Conservation (phyloP, 1,140 invertebrate genomes). For the Diprion similis region DNA sequence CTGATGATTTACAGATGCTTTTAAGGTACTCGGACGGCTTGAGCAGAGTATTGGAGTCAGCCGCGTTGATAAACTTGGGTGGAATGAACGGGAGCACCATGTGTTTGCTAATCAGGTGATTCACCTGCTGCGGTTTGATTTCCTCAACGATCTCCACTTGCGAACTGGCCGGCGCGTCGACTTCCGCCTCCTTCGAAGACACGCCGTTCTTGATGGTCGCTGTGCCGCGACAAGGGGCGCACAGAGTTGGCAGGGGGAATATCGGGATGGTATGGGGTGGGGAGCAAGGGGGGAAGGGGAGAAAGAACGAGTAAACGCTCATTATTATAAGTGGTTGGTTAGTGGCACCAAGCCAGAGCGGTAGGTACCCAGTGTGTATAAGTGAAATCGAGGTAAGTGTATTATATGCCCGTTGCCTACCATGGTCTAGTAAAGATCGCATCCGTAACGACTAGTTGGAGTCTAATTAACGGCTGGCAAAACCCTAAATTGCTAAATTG, state of each 20-base stretch:
- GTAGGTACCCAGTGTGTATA: slow-evolving; percentile 29
- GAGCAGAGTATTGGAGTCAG: slow-evolving; percentile 80
- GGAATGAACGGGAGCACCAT: slow-evolving; percentile 86
- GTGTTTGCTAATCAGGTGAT: slow-evolving; percentile 79
- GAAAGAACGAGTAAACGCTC: slow-evolving; percentile 21
- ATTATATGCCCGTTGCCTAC: slow-evolving; percentile 59
- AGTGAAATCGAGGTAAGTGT: slow-evolving; percentile 64
- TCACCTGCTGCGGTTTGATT: slow-evolving; percentile 50
- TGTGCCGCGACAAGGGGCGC: slow-evolving; percentile 51
- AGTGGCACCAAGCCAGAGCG: slow-evolving; percentile 5
- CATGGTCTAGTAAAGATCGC: slow-evolving; percentile 59
- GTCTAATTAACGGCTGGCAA: not conserved
- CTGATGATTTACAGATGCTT: slow-evolving; percentile 71
- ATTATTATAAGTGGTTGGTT: slow-evolving; percentile 36
- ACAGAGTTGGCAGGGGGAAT: slow-evolving; percentile 28
- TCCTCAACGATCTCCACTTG: slow-evolving; percentile 48
- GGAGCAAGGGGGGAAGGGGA: slow-evolving; percentile 15
- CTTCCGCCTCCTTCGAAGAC: slow-evolving; percentile 51
- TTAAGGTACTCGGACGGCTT: slow-evolving; percentile 91
- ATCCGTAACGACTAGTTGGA: slow-evolving; percentile 47
- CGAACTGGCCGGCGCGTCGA: slow-evolving; percentile 46
- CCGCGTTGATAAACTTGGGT: slow-evolving; percentile 79
- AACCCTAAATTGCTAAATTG: slow-evolving; percentile 2
- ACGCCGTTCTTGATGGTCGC: slow-evolving; percentile 58
- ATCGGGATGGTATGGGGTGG: slow-evolving; percentile 18